A percentile compares a stretch with the other conserved stretches of the same genome.
Conservation (phyloP, 2,888 invertebrate species). For the Campoplex nolae region DNA sequence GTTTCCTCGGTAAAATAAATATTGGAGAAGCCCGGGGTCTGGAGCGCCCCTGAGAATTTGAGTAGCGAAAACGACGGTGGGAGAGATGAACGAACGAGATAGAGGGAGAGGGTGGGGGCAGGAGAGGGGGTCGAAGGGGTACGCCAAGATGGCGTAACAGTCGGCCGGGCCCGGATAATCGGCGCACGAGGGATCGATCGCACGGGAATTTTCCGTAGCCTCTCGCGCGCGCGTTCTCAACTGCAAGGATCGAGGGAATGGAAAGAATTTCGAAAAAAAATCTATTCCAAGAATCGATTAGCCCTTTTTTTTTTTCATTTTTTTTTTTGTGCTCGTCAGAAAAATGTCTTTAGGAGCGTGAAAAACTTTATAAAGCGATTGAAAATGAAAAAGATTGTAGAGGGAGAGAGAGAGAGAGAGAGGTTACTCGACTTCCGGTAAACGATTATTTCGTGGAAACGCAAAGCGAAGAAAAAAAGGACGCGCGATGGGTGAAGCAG, state of each 20-base stretch:
- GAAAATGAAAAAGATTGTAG: conserved; percentile 24
- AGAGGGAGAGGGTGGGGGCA: conserved; percentile 11
- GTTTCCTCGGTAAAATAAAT: neutral
- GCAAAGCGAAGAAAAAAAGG: conserved; percentile 31
- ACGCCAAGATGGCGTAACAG: conserved; percentile 66
- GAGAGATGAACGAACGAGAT: conserved; percentile 49
- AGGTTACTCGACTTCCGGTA: conserved; percentile 35
- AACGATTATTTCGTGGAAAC: conserved; percentile 37
- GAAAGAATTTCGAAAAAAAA: neutral
- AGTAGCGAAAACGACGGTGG: conserved; percentile 35
- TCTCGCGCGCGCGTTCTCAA: neutral
- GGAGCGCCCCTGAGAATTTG: conserved; percentile 8
- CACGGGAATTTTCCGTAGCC: conserved; percentile 38
- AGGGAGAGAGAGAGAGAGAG: neutral
- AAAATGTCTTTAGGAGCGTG: neutral
- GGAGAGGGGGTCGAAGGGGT: conserved; percentile 14
- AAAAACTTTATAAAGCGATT: neutral
- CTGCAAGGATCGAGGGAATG: neutral
- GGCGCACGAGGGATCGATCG: conserved; percentile 66
- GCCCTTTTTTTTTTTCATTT: neutral
- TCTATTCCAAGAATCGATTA: neutral
- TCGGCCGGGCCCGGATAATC: conserved; percentile 66
- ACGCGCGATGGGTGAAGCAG: neutral
- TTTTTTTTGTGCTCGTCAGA: neutral
- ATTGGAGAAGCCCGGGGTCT: conserved; percentile 26